These are phyloP conservation scores for Dynastes hyllus DNA, from an alignment of 2,888 invertebrate species.

Conservation along the genomic window DNA sequence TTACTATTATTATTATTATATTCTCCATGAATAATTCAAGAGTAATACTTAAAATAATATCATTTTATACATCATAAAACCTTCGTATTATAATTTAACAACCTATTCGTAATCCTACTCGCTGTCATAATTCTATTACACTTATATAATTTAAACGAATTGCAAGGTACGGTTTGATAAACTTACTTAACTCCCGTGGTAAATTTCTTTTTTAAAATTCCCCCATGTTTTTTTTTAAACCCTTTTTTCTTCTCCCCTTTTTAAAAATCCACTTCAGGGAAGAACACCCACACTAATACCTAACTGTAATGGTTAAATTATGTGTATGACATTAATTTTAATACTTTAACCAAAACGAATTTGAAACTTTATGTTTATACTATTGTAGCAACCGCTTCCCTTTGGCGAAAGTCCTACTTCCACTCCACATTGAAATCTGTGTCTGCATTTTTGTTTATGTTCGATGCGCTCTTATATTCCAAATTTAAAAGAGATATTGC, in stretches of 20 bases:
- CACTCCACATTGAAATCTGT: neutral
- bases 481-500: constrained; percentile 2
- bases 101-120: neutral
- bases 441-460: constrained; percentile 3
- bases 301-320: constrained; percentile 31
- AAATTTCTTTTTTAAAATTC: too few species aligned
- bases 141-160: neutral
- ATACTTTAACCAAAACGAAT: neutral
- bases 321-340: constrained; percentile 30
- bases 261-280: constrained; percentile 12
- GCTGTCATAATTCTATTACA: neutral
- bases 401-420: constrained; percentile 34
- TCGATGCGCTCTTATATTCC: neutral
- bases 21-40: neutral
- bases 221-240: too few species aligned
- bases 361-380: constrained; percentile 6
- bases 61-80: neutral
- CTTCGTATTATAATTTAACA: neutral
- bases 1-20: neutral
- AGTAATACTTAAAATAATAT: neutral
- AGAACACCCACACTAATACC: constrained; percentile 7
- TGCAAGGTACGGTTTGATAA: neutral
- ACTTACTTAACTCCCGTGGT: neutral
- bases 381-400: constrained; percentile 9
- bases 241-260: too few species aligned